These are phyloP conservation scores for Papilio polytes DNA, from an alignment of 1,140 invertebrate genomes.

Conservation along the genomic window DNA sequence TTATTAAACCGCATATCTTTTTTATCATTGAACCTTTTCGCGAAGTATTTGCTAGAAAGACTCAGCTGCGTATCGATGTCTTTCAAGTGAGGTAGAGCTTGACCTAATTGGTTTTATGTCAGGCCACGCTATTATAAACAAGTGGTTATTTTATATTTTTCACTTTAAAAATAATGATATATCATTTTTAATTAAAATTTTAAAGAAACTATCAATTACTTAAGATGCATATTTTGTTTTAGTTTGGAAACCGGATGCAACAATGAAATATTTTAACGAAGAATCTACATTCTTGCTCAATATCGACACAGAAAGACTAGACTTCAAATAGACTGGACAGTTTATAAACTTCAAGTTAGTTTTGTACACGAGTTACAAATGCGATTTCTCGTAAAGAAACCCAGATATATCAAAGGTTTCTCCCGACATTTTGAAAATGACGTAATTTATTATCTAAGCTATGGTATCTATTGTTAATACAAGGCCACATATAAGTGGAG, in stretches of 20 bases:
- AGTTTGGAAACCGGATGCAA: too few relatives aligned
- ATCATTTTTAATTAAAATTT: too few relatives aligned
- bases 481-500: background rate
- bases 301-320: too few relatives aligned
- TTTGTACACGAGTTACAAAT: too few relatives aligned
- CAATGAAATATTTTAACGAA: too few relatives aligned
- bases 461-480: background rate
- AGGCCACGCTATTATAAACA: background rate
- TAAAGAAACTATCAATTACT: too few relatives aligned
- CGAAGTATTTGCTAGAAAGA: background rate
- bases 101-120: conserved; percentile 24
- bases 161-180: background rate
- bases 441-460: background rate
- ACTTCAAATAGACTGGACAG: too few relatives aligned
- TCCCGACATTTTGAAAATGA: background rate
- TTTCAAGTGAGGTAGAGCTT: conserved; percentile 13
- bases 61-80: background rate
- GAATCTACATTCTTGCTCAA: too few relatives aligned
- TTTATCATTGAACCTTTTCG: background rate
- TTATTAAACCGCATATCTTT: background rate
- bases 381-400: background rate
- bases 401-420: background rate
- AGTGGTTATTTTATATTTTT: background rate
- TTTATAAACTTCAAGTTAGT: too few relatives aligned
- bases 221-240: too few relatives aligned